Evolutionary conservation across 2,888 invertebrate genomes (phyloP), one percentile per base, ranked within the genome.

Genomic region (Calliopum simillimum): DNA sequence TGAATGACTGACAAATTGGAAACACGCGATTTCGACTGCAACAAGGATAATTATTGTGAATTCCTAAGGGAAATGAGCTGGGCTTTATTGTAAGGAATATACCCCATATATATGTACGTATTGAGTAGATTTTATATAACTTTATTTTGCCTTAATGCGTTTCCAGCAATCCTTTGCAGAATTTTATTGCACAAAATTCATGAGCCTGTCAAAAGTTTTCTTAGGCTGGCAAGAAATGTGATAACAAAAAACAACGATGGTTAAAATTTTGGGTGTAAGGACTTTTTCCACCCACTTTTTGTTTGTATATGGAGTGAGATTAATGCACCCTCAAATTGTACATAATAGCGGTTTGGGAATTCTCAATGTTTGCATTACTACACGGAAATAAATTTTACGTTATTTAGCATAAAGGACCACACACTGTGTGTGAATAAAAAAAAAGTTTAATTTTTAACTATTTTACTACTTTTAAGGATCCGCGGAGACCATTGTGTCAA

Each of bases 1-100:
- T 63, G 63, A 63, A 46, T 66, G 61, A 80, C 81, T 81, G 81
- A 81, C 82, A 82, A 82, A 82, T 82, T 82, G 82, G 80, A 80
- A 82, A 78, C 82, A 81, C 83, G 82, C 82, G 82, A 81, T 81
- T 76, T 76, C 77, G 71, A n/a, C 72, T 56, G n/a, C 44, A 33
- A 46, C 58, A 78, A 71, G 74, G 78, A 79, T 79, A 80, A 80
- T 75, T 78, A 78, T 77, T 67, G 51, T 65, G 61, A 68, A 74
- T 74, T 76, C 76, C 75, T 74, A 72, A 74, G 76, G 79, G 73
- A 74, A 75, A 76, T 78, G 78, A 76, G 59, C 8, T 12, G 11
- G 43, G 6, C 19, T 11, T 53, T 33, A 11, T 33, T 25, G 16
- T 41, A 41, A 16, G 59, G 53, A n/a, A 23, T 19, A 23, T 49